Base-by-base conservation (phyloP, 2,797 vertebrate species). In the Myotis myotis region DNA sequence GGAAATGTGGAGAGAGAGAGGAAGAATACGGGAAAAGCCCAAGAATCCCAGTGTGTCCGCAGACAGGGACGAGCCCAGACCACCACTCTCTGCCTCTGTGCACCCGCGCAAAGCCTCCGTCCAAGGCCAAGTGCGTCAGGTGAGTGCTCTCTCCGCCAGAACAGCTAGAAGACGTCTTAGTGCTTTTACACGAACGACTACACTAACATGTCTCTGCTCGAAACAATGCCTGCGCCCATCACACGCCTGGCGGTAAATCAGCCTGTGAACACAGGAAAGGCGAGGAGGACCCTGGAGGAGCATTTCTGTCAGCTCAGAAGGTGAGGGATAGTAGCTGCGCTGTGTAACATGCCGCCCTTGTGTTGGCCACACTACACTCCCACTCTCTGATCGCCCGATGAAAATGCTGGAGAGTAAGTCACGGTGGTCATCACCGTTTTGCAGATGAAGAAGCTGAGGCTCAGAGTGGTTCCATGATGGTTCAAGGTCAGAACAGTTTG, bases 161-260 rank as follows among this genome's bases (percentile, higher is more conserved):
- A 94, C 0, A 1, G 3, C 1, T 87, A 87, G 36, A 76, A 96
- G 94, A 92, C 38, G 93, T 60, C 91, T 95, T 75, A 91, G 93
- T 38, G 33, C 41, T 90, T 97, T 57, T 79, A 80, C 51, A 66
- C 91, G 95, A 92, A 89, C n/a, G 16, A 88, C 44, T 70, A 89
- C 17, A 76, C 22, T 80, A 83, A 86, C 95, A 96, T 38, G 17
- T 92, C 76, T 71, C 82, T 87, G 72, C 60, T 96, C 20, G 85
- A 93, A 94, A 90, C 83, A 95, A 91, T 44, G 78, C 94, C 81
- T 38, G 55, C n/a, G 38, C 75, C 68, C 93, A 94, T 96, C 95
- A 85, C 94, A 95, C 62, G 88, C 88, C 57, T 33, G 19, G 49
- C 91, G 92, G 74, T 78, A 84, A 96, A 93, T 96, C 84, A 96